phyloP scores from a whole-genome alignment of 2,113 vertebrate genomes.

The Neolamprologus falcicula region DNA sequence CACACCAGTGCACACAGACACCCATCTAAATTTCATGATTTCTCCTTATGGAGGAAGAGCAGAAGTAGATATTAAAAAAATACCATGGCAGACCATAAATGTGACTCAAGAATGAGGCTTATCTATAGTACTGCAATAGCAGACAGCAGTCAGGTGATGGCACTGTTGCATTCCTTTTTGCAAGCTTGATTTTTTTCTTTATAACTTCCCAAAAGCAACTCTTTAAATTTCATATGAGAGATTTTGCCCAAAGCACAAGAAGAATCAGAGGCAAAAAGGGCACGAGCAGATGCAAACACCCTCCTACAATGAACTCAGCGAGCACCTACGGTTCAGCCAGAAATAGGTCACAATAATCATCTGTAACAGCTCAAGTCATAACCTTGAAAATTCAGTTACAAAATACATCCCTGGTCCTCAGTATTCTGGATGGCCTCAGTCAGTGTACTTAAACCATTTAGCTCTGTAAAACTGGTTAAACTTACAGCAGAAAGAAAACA shows the following conservation, averaged over 20 bases:
- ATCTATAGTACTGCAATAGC: conserved; percentile 28
- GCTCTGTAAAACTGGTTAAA: not conserved
- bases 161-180: conserved; percentile 58
- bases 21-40: not conserved
- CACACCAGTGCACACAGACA: not conserved
- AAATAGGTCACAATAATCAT: conserved; percentile 23
- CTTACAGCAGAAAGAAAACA: not conserved
- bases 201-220: not conserved
- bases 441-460: not conserved
- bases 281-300: not conserved
- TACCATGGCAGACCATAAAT: not conserved
- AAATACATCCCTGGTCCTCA: not conserved
- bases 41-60: not conserved
- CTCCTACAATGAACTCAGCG: not conserved
- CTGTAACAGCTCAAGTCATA: not conserved
- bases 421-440: not conserved
- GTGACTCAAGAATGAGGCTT: not conserved
- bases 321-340: not conserved
- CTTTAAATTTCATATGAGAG: not conserved
- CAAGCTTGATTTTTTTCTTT: not conserved
- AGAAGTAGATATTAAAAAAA: not conserved
- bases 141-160: conserved; percentile 53
- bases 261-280: not conserved
- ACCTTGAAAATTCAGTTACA: not conserved
- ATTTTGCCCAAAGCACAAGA: not conserved